Evolutionary conservation across 2,888 invertebrate species (phyloP).

Genomic region (Drosophila vallismaia): DNA sequence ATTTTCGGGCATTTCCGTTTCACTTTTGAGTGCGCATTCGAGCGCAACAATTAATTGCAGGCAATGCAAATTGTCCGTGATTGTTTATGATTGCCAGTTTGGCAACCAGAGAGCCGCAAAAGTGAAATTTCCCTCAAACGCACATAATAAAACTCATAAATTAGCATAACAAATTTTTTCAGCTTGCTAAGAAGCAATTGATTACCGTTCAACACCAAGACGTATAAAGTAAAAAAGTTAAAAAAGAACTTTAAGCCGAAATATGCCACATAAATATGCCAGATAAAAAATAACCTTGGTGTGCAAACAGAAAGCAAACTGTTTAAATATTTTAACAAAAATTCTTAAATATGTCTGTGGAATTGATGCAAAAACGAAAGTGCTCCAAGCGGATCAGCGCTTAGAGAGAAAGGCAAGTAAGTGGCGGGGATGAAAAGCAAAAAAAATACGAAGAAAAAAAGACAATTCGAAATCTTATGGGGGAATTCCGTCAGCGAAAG

Average conservation of each 20-base stretch:
- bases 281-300: slow-evolving; percentile 32
- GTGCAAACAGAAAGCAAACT: slow-evolving; percentile 67
- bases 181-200: slow-evolving; percentile 23
- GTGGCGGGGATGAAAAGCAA: background rate
- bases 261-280: slow-evolving; percentile 15
- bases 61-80: slow-evolving; percentile 64
- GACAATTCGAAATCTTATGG: slow-evolving; percentile 14
- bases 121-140: slow-evolving; percentile 67
- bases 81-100: slow-evolving; percentile 59
- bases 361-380: slow-evolving; percentile 64
- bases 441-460: slow-evolving; percentile 12
- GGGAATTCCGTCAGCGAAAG: slow-evolving; percentile 33
- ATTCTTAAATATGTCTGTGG: slow-evolving; percentile 53
- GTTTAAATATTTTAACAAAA: slow-evolving; percentile 70
- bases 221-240: background rate
- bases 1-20: slow-evolving; percentile 70
- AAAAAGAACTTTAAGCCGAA: slow-evolving; percentile 33
- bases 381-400: slow-evolving; percentile 36
- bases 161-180: slow-evolving; percentile 60
- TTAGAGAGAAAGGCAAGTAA: slow-evolving; percentile 62
- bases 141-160: slow-evolving; percentile 52
- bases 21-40: slow-evolving; percentile 58
- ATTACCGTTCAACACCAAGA: slow-evolving; percentile 51
- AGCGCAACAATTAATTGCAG: slow-evolving; percentile 74
- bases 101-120: slow-evolving; percentile 46